phyloP scores from a whole-genome alignment of 2,113 vertebrate genomes.

The Tor tambroides region DNA sequence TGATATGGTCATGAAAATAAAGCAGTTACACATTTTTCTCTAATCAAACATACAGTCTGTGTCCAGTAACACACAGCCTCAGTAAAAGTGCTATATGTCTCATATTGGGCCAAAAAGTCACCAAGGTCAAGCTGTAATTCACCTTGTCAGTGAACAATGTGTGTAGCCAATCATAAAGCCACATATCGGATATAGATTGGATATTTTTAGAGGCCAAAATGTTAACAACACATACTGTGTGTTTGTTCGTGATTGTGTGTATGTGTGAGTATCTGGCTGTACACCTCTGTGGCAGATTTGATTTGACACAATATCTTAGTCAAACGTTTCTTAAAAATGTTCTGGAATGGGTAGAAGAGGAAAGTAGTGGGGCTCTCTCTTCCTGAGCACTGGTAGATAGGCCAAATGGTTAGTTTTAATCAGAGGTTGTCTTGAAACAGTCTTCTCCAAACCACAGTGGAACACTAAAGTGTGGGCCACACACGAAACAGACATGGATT shows the following conservation, averaged over 20 bases:
- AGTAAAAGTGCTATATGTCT: background rate
- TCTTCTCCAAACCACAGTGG: slow-evolving; percentile 71
- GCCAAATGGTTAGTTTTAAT: slow-evolving; percentile 63
- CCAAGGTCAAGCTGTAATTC: slow-evolving; percentile 26
- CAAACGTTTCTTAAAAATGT: background rate
- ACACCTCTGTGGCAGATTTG: slow-evolving; percentile 1
- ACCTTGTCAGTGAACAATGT: slow-evolving; percentile 39
- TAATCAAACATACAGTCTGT: background rate
- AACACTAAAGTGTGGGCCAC: slow-evolving; percentile 62
- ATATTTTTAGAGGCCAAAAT: slow-evolving; percentile 8
- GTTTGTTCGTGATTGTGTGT: slow-evolving; percentile 37
- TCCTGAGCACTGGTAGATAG: slow-evolving; percentile 54
- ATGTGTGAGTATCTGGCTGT: background rate
- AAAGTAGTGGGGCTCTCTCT: slow-evolving; percentile 19
- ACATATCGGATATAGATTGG: slow-evolving; percentile 22
- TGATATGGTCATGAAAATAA: background rate
- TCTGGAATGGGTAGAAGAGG: slow-evolving; percentile 7
- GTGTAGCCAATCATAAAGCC: slow-evolving; percentile 36
- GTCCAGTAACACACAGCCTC: background rate
- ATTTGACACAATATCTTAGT: background rate
- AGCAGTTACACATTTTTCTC: background rate
- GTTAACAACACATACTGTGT: background rate
- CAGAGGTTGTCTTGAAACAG: slow-evolving; percentile 67
- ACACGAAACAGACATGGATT: slow-evolving; percentile 56
- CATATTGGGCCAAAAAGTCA: slow-evolving; percentile 11